phyloP scores from a whole-genome alignment of 2,888 invertebrate genomes.

The Amblyjoppa fuscipennis region DNA sequence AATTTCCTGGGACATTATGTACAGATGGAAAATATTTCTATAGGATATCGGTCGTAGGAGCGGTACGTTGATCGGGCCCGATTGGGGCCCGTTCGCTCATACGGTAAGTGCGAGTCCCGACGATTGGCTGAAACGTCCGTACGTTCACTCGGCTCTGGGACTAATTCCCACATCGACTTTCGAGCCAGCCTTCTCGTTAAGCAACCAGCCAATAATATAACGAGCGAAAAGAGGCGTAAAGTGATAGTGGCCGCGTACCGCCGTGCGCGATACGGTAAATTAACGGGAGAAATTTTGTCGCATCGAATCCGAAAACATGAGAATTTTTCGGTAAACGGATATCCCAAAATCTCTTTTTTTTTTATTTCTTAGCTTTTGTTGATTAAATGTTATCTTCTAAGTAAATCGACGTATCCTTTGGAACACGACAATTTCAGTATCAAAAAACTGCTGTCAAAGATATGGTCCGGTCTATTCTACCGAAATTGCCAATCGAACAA shows the following conservation, averaged over 20 bases:
- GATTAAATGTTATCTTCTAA: too few species aligned
- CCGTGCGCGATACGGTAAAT: not conserved
- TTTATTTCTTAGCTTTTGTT: too few species aligned
- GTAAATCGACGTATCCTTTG: too few species aligned
- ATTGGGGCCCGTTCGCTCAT: slow-evolving; percentile 42
- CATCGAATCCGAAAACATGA: not conserved
- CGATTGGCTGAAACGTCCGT: slow-evolving; percentile 63
- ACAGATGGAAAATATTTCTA: not conserved
- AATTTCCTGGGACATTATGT: not conserved
- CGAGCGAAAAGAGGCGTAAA: slow-evolving; percentile 54
- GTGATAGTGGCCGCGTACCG: slow-evolving; percentile 39
- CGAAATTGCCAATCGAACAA: too few species aligned
- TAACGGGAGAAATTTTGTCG: not conserved
- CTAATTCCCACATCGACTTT: slow-evolving; percentile 58
- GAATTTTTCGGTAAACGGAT: not conserved
- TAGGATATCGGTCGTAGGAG: slow-evolving; percentile 13
- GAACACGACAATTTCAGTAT: too few species aligned
- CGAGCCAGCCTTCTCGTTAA: slow-evolving; percentile 67
- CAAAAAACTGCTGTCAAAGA: too few species aligned
- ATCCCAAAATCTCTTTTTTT: too few species aligned
- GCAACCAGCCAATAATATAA: slow-evolving; percentile 65
- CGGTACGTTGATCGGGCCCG: slow-evolving; percentile 30
- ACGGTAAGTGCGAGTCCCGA: slow-evolving; percentile 30
- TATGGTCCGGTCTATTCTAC: too few species aligned
- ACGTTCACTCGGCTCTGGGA: slow-evolving; percentile 65